These are phyloP conservation scores for Melanotaenia duboulayi DNA, from an alignment of 2,113 vertebrate species.

Conservation along the genomic window DNA sequence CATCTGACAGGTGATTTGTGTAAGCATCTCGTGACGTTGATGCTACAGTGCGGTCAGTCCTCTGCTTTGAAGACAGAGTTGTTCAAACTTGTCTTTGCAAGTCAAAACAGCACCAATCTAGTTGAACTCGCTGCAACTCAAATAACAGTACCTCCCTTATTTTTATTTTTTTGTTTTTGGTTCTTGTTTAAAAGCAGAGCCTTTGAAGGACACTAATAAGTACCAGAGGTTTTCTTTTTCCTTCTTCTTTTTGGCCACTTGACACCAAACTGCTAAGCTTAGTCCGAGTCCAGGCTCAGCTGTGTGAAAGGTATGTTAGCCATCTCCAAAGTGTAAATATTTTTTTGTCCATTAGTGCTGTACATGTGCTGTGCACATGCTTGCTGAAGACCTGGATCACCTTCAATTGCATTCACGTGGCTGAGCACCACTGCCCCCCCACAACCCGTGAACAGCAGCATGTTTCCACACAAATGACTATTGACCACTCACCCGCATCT, in stretches of 20 bases:
- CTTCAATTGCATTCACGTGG: slow-evolving; percentile 33
- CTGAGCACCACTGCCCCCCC: not conserved
- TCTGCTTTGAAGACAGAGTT: not conserved
- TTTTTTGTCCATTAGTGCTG: slow-evolving; percentile 29
- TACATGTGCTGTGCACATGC: slow-evolving; percentile 63
- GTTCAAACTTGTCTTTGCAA: no score
- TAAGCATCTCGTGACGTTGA: not conserved
- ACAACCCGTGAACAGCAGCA: slow-evolving; percentile 11
- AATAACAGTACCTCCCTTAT: not conserved
- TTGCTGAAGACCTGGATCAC: slow-evolving; percentile 22
- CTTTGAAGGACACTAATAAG: not conserved
- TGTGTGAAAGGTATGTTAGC: slow-evolving; percentile 50
- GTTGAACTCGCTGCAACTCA: no score
- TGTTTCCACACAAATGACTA: slow-evolving; percentile 20
- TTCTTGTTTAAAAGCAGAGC: no score
- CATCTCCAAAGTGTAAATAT: slow-evolving; percentile 61
- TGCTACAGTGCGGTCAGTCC: no score
- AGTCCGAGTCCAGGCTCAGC: slow-evolving; percentile 8
- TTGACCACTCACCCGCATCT: slow-evolving; percentile 10
- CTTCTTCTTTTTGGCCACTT: not conserved
- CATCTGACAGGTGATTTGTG: not conserved
- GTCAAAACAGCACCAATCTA: no score
- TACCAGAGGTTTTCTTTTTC: not conserved
- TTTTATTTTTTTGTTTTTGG: no score
- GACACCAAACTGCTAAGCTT: slow-evolving; percentile 1